These are phyloP conservation scores for Trididemnum clinides DNA, from an alignment of 23 tunicate genomes.

Conservation along the genomic window DNA sequence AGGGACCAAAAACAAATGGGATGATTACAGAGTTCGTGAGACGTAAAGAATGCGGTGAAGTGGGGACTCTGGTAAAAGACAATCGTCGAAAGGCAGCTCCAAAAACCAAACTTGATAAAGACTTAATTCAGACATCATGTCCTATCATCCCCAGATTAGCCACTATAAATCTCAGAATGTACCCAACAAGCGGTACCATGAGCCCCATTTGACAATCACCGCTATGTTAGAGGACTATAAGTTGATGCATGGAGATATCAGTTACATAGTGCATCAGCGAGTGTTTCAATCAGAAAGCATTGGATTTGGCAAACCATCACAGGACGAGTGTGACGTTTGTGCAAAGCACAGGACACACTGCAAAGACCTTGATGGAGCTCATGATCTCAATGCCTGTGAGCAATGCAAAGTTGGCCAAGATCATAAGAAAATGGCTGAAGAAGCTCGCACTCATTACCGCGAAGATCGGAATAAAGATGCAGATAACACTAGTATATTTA, in stretches of 20 bases:
- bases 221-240: constrained; percentile 1
- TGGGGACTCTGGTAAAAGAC: background rate
- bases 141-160: constrained; percentile 7
- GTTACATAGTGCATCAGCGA: background rate
- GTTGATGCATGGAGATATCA: background rate
- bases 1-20: too few relatives aligned
- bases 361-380: background rate
- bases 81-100: background rate
- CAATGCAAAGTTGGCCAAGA: background rate
- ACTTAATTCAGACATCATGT: background rate
- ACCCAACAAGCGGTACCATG: background rate
- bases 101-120: background rate
- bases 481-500: constrained; percentile 9
- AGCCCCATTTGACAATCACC: constrained; percentile 1
- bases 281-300: background rate
- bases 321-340: background rate
- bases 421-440: background rate
- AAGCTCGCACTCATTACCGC: background rate
- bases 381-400: background rate
- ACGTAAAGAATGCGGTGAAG: too few relatives aligned
- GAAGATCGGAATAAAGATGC: constrained; percentile 7
- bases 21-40: too few relatives aligned
- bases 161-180: background rate
- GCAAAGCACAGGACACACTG: background rate
- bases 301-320: background rate